A percentile compares a stretch with the other conserved stretches of the same genome.
Conservation (phyloP, 2,797 vertebrate genomes). For the Chaetophractus vellerosus region DNA sequence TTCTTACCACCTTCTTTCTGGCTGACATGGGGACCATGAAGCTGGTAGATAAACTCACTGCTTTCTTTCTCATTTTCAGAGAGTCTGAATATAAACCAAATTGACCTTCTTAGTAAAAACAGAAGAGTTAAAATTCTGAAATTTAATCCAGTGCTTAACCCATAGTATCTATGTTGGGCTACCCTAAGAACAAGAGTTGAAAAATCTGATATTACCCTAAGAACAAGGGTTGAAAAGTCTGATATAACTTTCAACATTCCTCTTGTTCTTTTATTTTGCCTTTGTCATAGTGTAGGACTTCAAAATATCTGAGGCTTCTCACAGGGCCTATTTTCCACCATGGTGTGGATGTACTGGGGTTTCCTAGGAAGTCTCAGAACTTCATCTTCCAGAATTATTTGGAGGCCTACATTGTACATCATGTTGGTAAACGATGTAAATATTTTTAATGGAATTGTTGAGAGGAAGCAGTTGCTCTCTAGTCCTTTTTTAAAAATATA, state of each 20-base stretch:
- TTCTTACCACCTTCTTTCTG: not conserved
- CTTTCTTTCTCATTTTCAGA: conserved; percentile 52
- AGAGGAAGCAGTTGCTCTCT: not conserved
- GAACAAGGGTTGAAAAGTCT: not conserved
- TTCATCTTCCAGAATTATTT: not conserved
- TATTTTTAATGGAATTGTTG: not conserved
- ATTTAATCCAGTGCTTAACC: not conserved
- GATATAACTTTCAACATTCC: not conserved
- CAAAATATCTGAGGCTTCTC: not conserved
- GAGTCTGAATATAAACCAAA: not conserved
- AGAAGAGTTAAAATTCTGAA: conserved; percentile 54
- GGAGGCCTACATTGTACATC: not conserved
- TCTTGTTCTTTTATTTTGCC: not conserved
- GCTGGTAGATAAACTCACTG: not conserved
- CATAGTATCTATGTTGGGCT: not conserved
- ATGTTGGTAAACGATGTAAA: not conserved
- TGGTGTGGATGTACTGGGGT: not conserved
- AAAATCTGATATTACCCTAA: not conserved
- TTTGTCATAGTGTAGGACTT: not conserved
- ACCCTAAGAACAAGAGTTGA: not conserved
- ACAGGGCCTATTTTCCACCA: not conserved
- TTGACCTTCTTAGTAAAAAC: conserved; percentile 22
- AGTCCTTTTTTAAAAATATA: not conserved
- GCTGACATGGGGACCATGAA: not conserved
- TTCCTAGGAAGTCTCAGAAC: not conserved